Evolutionary conservation across 2,113 vertebrate species (phyloP), one percentile per base, ranked within the genome.

Genomic region (Amblyopsis rosae): DNA sequence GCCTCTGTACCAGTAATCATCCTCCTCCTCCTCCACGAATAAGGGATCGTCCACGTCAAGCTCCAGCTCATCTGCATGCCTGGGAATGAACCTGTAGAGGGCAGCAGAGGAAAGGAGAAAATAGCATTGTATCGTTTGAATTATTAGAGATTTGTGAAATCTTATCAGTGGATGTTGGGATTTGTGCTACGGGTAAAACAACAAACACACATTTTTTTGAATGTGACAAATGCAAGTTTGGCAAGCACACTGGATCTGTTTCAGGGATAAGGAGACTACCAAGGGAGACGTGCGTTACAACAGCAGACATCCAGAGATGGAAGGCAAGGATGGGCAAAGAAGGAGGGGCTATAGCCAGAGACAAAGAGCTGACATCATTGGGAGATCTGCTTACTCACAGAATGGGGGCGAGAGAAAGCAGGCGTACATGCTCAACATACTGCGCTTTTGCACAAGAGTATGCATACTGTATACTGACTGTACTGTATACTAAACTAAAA

Each of bases 1-100:
- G 12, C 97, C 97, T 6, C 95, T 88, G 88, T 95, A 98, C 97
- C 97, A 99, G 86, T 96, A 98, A 81, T 98, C 97, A 1, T 98
- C 96, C 71, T 97, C 96, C 80, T 98, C 96, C 46, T 95, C 93
- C 85, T 98, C 97, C 72, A 98, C 96, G 66, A 94, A 93, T 75
- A 99, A 88, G 0, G 97, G 96, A 69, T 99, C 96, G 0, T 99
- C 97, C 84, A 98, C 96, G 0, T 98, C 97, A 17, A 99, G 89
- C 84, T 98, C 96, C 86, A 99, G 90, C 77, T 99, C 97, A 0
- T 99, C 97, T 46, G 95, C 90, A 4, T 99, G 96, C 35, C 97
- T 95, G 0, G 97, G 96, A 82, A 98, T 98, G 77, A 99, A 98
- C 91, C 96, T 99, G 88, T 26, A 71, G 17, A 71, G 73, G 74